phyloP scores from a whole-genome alignment of 2,797 vertebrate genomes.

The Etheostoma perlongum region DNA sequence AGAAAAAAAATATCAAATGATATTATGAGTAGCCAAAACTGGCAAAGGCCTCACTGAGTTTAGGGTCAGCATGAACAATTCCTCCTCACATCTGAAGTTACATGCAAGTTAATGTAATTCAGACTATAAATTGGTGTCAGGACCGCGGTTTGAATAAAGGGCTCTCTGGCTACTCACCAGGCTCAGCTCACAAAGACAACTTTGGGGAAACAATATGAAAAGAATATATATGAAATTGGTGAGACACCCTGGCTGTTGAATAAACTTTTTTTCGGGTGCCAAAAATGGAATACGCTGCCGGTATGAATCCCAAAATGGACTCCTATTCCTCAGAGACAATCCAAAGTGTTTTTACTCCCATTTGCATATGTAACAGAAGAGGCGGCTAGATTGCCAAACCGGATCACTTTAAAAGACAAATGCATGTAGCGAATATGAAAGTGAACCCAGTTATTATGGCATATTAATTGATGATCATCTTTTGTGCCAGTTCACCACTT shows the following conservation, averaged over 20 bases:
- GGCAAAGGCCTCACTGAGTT: conserved; percentile 31
- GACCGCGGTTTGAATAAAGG: conserved; percentile 67
- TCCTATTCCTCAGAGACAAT: conserved; percentile 79
- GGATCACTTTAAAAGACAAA: conserved; percentile 81
- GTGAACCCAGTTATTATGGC: conserved; percentile 78
- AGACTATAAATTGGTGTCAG: conserved; percentile 66
- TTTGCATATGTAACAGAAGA: conserved; percentile 82
- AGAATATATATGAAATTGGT: conserved; percentile 22
- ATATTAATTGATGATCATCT: conserved; percentile 82
- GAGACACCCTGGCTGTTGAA: conserved; percentile 52
- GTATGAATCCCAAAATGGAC: conserved; percentile 65
- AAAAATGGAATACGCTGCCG: conserved; percentile 52
- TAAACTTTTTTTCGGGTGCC: conserved; percentile 55
- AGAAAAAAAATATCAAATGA: conserved; percentile 31
- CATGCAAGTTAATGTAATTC: conserved; percentile 57
- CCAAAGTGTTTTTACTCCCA: conserved; percentile 77
- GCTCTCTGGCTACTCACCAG: conserved; percentile 56
- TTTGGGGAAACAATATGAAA: conserved; percentile 53
- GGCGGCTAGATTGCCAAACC: conserved; percentile 67
- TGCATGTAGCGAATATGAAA: conserved; percentile 70
- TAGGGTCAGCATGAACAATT: conserved; percentile 32
- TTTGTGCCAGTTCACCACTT: conserved; percentile 71
- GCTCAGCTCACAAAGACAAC: conserved; percentile 41
- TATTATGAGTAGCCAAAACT: conserved; percentile 12
- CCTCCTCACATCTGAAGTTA: conserved; percentile 38